These are phyloP conservation scores for Crocallis elinguaria DNA, from an alignment of 2,888 invertebrate species.

Conservation along the genomic window DNA sequence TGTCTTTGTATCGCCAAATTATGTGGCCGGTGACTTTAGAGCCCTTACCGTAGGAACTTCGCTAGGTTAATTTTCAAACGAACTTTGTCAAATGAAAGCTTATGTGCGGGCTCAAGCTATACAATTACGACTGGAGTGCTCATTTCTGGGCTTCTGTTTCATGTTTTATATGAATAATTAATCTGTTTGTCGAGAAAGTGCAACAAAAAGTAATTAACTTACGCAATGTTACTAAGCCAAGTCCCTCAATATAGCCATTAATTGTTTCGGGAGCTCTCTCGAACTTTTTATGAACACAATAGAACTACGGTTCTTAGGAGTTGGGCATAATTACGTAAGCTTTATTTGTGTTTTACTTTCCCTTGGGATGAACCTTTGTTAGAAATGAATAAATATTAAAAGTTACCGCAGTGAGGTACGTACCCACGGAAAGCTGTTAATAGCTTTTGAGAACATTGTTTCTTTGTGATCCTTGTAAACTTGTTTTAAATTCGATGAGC, in stretches of 20 bases:
- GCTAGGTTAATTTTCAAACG: conserved; percentile 51
- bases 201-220: conserved; percentile 37
- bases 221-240: conserved; percentile 30
- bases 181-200: conserved; percentile 39
- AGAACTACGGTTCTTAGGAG: conserved; percentile 29
- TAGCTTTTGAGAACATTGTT: conserved; percentile 18
- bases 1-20: neutral
- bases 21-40: neutral
- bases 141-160: conserved; percentile 42
- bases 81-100: conserved; percentile 52
- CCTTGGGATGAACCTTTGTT: conserved; percentile 27
- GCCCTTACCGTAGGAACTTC: conserved; percentile 40
- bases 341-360: conserved; percentile 35
- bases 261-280: conserved; percentile 33
- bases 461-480: neutral
- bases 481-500: neutral
- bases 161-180: conserved; percentile 38
- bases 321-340: conserved; percentile 36
- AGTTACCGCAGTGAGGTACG: conserved; percentile 17
- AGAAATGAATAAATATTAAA: conserved; percentile 33
- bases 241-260: conserved; percentile 33
- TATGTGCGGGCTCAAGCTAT: conserved; percentile 53
- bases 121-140: conserved; percentile 49
- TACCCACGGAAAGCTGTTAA: conserved; percentile 13
- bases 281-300: conserved; percentile 37